Evolutionary conservation across 2,797 vertebrate genomes (phyloP), one percentile per base, ranked within the genome.

Genomic region (Bryconaethiops microstoma): DNA sequence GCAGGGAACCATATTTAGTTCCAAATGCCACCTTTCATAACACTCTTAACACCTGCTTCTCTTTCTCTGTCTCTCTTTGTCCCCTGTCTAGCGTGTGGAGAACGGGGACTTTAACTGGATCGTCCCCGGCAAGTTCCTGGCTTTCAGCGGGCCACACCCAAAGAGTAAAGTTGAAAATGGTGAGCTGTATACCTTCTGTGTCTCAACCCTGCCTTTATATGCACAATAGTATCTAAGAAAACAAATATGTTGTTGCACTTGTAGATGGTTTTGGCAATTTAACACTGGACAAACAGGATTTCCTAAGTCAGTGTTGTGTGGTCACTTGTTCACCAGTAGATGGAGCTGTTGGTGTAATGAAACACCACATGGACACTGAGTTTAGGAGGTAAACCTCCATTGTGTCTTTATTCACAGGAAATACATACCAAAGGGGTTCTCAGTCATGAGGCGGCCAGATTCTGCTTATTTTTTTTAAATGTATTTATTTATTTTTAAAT

Each of bases 81-180:
- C 48, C 42, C 21, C 76, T 86, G 74, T 74, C 60, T 84, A 99
- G 97, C 93, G 97, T n/a, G 97, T 99, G 77, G 97, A 99, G 90
- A 99, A 98, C 10, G 97, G 97, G 72, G 97, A 99, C 89, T 96
- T 99, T 90, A 99, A 99, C 92, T 99, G 97, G 97, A 98, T 99
- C 40, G 90, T 98, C 70, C 96, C 96, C 1, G 95, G 95, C 76
- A 99, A 97, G 88, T 95, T 98, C 83, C 89, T 99, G 91, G 97
- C 97, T 4, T 99, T 99, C 90, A 99, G 97, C n/a, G 97, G 97
- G 83, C 97, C 97, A 5, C 97, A 99, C 83, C 95, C 97, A 7
- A 97, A 97, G 92, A 98, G 95, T 87, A 98, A 96, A 92, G 90
- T 98, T 81, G 97, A 98, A 92, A 98, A 98, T 71, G 97, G 97